Percentiles rank a stretch among this genome's conserved stretches.
Evolutionary conservation across 2,113 vertebrate species (phyloP).

Genomic region (Rhabdomys dilectus): DNA sequence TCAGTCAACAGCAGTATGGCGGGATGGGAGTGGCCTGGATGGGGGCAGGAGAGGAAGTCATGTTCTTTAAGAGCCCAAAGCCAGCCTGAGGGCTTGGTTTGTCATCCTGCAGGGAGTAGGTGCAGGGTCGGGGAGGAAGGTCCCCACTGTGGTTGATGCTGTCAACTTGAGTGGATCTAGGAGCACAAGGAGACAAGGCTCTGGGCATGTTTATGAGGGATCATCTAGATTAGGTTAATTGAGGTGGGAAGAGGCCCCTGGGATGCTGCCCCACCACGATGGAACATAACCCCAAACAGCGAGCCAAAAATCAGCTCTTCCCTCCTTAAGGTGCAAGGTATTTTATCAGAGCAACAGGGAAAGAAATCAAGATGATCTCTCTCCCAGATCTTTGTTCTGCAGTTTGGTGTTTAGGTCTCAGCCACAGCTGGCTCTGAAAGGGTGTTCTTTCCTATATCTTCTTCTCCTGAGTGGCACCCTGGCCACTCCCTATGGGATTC

Average conservation of each 20-base stretch:
- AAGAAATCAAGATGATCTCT: neutral
- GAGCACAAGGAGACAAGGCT: neutral
- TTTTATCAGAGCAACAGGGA: neutral
- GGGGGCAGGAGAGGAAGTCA: neutral
- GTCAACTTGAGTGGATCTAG: neutral
- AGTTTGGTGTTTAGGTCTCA: neutral
- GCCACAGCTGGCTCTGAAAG: neutral
- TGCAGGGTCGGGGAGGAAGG: neutral
- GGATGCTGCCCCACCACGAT: neutral
- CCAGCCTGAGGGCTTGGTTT: neutral
- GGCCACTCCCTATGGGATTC: neutral
- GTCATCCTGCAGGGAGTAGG: neutral
- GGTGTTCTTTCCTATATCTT: neutral
- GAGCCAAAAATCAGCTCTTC: neutral
- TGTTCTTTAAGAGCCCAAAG: neutral
- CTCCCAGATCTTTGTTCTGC: neutral
- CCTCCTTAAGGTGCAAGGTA: neutral
- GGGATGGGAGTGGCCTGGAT: neutral
- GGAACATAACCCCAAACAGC: too few species aligned
- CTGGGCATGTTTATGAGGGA: neutral
- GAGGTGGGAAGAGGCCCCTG: neutral
- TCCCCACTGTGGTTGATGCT: neutral
- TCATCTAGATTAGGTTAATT: neutral
- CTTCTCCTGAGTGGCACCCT: neutral
- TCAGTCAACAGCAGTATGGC: neutral